phyloP scores from a whole-genome alignment of 2,797 vertebrate genomes.

The Bryconaethiops microstoma region DNA sequence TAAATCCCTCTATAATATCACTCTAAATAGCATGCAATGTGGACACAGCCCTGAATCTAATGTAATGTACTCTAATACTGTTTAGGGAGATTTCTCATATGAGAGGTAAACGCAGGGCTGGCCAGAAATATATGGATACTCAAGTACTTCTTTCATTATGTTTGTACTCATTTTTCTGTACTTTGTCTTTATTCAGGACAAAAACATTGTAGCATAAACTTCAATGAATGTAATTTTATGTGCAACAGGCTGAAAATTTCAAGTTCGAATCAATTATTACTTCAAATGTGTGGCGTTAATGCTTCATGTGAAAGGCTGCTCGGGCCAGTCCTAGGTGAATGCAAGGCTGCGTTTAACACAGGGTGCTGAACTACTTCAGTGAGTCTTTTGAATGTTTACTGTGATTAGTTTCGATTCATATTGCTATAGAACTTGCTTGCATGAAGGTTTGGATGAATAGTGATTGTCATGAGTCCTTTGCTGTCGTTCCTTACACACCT shows the following conservation, averaged over 20 bases:
- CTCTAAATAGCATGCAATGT: conserved; percentile 5
- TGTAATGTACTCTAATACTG: not conserved
- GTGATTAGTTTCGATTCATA: not conserved
- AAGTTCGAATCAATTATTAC: no score
- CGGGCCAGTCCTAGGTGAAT: not conserved
- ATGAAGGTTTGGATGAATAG: not conserved
- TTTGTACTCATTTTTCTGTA: no score
- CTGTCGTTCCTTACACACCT: not conserved
- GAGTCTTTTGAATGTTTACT: not conserved
- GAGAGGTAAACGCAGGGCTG: not conserved
- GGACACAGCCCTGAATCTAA: not conserved
- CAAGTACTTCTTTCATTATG: no score
- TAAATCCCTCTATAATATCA: conserved; percentile 5
- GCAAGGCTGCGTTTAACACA: not conserved
- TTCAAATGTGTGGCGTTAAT: no score
- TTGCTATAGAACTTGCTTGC: not conserved
- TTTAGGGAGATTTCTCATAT: no score
- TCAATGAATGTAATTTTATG: no score
- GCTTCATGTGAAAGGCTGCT: no score
- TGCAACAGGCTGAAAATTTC: no score
- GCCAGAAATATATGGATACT: no score
- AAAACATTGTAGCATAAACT: no score
- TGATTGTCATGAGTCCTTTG: not conserved
- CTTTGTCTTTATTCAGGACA: no score
- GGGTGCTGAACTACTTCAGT: not conserved